Percentiles rank a stretch among this genome's conserved stretches.
Conservation (phyloP, 2,888 invertebrate genomes). For the Torymus texanus region DNA sequence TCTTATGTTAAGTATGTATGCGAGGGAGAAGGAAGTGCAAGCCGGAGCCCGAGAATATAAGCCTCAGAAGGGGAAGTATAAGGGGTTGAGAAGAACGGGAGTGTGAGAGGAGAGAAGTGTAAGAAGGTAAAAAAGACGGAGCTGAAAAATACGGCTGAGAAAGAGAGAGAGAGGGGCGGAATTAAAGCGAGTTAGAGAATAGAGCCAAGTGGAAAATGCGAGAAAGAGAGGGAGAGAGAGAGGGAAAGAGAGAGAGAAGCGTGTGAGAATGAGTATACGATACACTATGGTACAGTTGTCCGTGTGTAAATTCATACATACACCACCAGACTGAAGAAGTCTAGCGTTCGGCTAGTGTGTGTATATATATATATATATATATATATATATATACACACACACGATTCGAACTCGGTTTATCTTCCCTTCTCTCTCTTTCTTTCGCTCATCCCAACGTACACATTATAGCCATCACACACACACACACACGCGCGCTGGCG, state of each 20-base stretch:
- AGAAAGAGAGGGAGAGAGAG: background rate
- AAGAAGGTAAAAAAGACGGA: constrained; percentile 15
- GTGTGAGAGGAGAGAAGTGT: background rate
- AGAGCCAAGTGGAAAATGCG: constrained; percentile 8
- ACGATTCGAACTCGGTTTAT: constrained; percentile 42
- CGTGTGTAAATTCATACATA: no score
- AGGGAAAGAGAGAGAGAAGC: background rate
- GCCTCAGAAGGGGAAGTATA: background rate
- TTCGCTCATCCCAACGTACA: background rate
- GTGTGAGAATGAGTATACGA: constrained; percentile 10
- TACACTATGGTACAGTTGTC: background rate
- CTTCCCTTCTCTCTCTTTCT: constrained; percentile 25
- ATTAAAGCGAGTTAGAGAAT: constrained; percentile 6
- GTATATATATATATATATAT: no score
- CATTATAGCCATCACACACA: no score
- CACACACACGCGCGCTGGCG: background rate
- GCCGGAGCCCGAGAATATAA: background rate
- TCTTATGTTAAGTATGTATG: constrained; percentile 5
- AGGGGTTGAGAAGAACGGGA: constrained; percentile 4
- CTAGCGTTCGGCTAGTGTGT: constrained; percentile 12
- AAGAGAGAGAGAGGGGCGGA: background rate
- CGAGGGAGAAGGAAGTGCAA: background rate
- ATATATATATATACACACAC: no score
- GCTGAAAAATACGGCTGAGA: background rate
- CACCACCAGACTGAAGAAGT: background rate